Conservation (phyloP, 1,140 invertebrate genomes). For the Calliopsis andreniformis region DNA sequence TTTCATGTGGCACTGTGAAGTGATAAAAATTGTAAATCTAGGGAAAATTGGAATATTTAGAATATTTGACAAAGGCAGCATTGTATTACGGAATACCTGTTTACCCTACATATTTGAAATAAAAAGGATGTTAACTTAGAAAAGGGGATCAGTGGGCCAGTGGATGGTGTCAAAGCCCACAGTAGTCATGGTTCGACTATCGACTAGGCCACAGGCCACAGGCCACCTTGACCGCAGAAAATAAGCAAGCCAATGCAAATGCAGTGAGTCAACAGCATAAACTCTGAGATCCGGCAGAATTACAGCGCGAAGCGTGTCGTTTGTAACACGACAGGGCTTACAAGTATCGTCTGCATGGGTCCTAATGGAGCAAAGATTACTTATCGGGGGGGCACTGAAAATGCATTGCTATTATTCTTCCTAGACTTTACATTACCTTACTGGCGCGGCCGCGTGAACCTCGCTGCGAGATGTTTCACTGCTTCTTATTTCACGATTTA, state of each 20-base stretch:
- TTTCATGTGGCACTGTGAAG: too few relatives aligned
- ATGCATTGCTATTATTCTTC: conserved; percentile 49
- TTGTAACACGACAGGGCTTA: conserved; percentile 22
- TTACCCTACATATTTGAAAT: too few relatives aligned
- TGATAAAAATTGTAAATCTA: too few relatives aligned
- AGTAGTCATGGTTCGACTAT: too few relatives aligned
- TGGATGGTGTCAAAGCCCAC: too few relatives aligned
- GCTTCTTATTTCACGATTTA: not conserved
- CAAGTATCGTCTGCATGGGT: conserved; percentile 20
- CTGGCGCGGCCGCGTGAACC: too few relatives aligned
- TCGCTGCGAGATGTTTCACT: not conserved
- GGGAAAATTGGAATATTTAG: too few relatives aligned
- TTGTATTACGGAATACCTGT: too few relatives aligned
- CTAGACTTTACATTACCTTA: conserved; percentile 7
- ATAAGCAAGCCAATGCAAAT: conserved; percentile 29
- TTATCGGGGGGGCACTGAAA: conserved; percentile 35
- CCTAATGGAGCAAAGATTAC: conserved; percentile 51
- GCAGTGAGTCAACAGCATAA: conserved; percentile 26
- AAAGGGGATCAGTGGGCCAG: too few relatives aligned
- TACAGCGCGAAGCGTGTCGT: conserved; percentile 25
- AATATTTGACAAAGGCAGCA: too few relatives aligned
- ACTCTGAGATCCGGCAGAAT: conserved; percentile 30
- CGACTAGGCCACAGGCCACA: not conserved
- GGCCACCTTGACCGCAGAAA: not conserved
- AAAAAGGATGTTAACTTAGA: too few relatives aligned